phyloP scores from a whole-genome alignment of 2,797 vertebrate genomes.

The Sciaenops ocellatus region DNA sequence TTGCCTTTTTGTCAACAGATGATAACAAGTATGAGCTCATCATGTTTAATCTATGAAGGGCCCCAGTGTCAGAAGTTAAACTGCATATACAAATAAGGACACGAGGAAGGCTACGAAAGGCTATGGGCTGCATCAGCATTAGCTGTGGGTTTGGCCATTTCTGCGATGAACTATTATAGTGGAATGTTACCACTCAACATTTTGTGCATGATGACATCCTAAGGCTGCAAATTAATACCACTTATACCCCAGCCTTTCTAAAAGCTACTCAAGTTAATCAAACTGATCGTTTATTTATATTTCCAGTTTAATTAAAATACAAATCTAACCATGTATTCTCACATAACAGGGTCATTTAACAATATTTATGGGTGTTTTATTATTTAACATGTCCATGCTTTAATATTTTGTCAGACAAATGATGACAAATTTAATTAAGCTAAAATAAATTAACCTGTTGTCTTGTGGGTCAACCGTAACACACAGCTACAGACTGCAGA shows the following conservation, averaged over 20 bases:
- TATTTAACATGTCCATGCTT: neutral
- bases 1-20: constrained; percentile 32
- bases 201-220: neutral
- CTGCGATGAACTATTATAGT: neutral
- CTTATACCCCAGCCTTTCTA: neutral
- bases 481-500: neutral
- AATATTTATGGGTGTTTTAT: neutral
- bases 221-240: neutral
- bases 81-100: constrained; percentile 47
- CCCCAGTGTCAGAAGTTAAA: constrained; percentile 26
- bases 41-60: constrained; percentile 20
- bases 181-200: neutral
- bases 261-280: constrained; percentile 1
- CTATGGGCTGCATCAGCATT: constrained; percentile 15
- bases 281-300: neutral
- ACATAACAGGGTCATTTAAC: neutral
- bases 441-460: neutral
- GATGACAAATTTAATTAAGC: neutral
- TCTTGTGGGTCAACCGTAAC: neutral
- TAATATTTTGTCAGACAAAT: neutral
- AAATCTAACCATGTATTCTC: neutral
- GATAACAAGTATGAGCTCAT: constrained; percentile 5
- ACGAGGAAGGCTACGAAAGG: constrained; percentile 12
- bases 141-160: constrained; percentile 18
- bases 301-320: constrained; percentile 2